phyloP scores from a whole-genome alignment of 64 coral and sea anemone species.

The Porites lutea region DNA sequence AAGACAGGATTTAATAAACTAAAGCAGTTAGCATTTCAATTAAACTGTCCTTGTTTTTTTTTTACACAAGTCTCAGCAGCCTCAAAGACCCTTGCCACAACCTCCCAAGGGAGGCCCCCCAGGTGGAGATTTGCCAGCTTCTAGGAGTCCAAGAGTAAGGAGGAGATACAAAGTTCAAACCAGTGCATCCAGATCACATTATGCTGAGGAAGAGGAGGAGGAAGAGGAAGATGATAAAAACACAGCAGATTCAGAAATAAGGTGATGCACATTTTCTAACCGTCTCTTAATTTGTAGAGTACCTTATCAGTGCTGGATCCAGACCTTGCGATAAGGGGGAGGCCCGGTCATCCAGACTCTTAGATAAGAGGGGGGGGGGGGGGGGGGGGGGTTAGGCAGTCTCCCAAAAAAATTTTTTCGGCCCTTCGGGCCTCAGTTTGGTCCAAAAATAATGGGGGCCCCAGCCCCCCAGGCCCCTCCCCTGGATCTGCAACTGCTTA shows the following conservation, averaged over 20 bases:
- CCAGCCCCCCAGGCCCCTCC: no score
- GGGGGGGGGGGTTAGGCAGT: no score
- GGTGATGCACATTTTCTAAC: constrained; percentile 2
- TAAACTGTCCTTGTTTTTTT: background rate
- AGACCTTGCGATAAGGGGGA: no score
- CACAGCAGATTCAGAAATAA: constrained; percentile 76
- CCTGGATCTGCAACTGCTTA: no score
- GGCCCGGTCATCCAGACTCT: no score
- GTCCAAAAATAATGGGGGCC: no score
- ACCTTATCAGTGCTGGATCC: background rate
- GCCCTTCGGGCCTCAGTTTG: no score
- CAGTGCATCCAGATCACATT: constrained; percentile 56
- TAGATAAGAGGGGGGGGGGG: no score
- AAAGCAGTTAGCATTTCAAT: no score
- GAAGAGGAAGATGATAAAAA: constrained; percentile 66
- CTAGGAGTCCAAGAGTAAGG: constrained; percentile 80
- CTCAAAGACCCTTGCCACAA: constrained; percentile 21
- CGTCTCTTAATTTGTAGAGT: background rate
- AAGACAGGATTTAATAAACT: no score
- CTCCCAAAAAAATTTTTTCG: no score
- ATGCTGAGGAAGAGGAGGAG: constrained; percentile 71
- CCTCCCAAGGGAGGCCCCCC: background rate
- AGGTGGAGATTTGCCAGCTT: constrained; percentile 55
- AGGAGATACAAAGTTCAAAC: constrained; percentile 78
- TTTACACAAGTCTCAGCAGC: background rate